Base-by-base conservation (phyloP, 2,797 vertebrate species). In the Chelonia mydas region DNA sequence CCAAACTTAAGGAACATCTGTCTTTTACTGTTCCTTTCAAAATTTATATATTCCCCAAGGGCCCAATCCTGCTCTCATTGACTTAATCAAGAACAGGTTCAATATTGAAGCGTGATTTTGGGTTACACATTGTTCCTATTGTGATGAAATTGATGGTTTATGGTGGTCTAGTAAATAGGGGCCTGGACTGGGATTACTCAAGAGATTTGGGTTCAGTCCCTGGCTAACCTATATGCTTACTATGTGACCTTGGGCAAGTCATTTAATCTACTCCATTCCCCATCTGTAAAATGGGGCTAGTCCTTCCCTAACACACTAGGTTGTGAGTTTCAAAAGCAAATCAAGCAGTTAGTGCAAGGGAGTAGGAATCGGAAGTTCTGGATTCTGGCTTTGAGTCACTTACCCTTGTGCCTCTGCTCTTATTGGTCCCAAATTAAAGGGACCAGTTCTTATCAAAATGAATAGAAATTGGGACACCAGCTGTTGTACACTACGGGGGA, bases 391-490 rank as follows among this genome's bases (percentile, higher is more conserved):
- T n/a, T 79, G n/a, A 17, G 74, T 95, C 45, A 41, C 25, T 65
- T 91, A 10, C 1, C 72, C 89, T 90, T 37, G 2, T 83, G 27
- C 49, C 90, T 94, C 84, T 27, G 6, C 72, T 96, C 95, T 27
- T 53, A 1, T 6, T 7, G 15, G 82, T 45, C 82, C 45, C 37
- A n/a, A 21, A 10, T 27, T 50, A 19, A 68, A 68, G 50, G 45
- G 25, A 72, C 23, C 54, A 57, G 25, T 93, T 96, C 79, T 91
- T 27, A 94, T 55, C 15, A 94, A 72, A 91, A 59, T 88, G 94
- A 97, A 55, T 81, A 87, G 57, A 96, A 77, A 90, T 93, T 1
- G 61, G 5, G 49, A 78, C 59, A 90, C 12, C 91, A 88, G 21
- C 59, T 95, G 54, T 88, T 96, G 86, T 83, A 77, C 41, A 90